Conservation (phyloP, 2,888 invertebrate species). For the Melanostoma mellinum region DNA sequence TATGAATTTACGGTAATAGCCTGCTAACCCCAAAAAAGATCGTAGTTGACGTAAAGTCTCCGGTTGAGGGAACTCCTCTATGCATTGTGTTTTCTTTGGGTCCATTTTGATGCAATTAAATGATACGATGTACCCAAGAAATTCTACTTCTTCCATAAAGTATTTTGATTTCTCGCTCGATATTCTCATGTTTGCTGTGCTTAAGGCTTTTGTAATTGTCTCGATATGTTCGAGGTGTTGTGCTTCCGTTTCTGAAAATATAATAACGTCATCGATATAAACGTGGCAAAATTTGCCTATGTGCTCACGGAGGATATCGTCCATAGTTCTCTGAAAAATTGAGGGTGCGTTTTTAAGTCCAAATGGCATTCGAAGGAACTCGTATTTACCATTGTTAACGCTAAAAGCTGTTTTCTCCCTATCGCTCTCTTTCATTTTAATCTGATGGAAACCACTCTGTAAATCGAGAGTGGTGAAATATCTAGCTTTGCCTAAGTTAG, state of each 20-base stretch:
- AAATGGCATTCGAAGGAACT: conserved; percentile 28
- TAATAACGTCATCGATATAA: conserved; percentile 28
- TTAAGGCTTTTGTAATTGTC: conserved; percentile 10
- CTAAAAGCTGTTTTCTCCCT: conserved; percentile 5
- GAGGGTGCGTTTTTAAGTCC: conserved; percentile 22
- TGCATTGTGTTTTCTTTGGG: conserved; percentile 5
- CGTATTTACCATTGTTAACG: conserved; percentile 30
- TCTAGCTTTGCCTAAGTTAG: conserved; percentile 1
- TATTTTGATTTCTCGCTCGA: conserved; percentile 31
- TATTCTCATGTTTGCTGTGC: conserved; percentile 36
- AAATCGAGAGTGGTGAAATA: conserved; percentile 12
- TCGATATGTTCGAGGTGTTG: conserved; percentile 27
- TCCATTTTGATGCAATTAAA: conserved; percentile 9
- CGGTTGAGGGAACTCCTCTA: conserved; percentile 11
- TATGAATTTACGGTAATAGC: conserved; percentile 48
- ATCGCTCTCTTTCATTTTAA: conserved; percentile 14
- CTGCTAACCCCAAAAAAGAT: conserved; percentile 37
- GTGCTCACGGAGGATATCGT: conserved; percentile 3
- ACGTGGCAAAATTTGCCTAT: conserved; percentile 29
- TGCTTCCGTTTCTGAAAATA: conserved; percentile 25
- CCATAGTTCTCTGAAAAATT: conserved; percentile 26
- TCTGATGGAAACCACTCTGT: conserved; percentile 15
- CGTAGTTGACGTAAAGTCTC: conserved; percentile 18
- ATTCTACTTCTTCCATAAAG: conserved; percentile 27
- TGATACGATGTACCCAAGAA: conserved; percentile 15